These are phyloP conservation scores for Gymnorhina tibicen DNA, from an alignment of 2,113 vertebrate genomes.

Conservation along the genomic window DNA sequence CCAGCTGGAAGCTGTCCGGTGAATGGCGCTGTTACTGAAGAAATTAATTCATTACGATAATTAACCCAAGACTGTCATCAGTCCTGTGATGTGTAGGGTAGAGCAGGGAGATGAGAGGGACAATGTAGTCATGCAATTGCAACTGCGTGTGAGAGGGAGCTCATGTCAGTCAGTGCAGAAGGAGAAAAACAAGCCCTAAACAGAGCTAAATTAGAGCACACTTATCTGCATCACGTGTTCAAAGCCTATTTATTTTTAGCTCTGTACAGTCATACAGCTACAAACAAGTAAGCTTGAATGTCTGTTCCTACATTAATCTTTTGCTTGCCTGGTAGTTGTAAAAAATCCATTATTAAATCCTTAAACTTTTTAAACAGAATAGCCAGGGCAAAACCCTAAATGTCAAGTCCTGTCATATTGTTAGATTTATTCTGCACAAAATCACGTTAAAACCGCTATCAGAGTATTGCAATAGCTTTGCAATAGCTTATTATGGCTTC, in stretches of 20 bases:
- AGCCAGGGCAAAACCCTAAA: not conserved
- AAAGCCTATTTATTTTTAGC: constrained; percentile 26
- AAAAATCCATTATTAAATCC: not conserved
- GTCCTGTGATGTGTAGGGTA: not conserved
- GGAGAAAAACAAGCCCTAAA: not conserved
- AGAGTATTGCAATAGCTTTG: not conserved
- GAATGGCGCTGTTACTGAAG: not conserved
- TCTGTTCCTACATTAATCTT: not conserved
- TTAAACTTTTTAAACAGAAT: not conserved
- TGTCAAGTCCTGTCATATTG: not conserved
- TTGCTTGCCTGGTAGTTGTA: not conserved
- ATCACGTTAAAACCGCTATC: not conserved
- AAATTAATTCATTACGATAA: not conserved
- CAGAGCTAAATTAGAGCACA: constrained; percentile 8
- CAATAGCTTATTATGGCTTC: not conserved
- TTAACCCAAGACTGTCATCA: not conserved
- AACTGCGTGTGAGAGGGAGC: not conserved
- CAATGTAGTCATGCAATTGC: rapidly evolving
- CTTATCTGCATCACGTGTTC: not conserved
- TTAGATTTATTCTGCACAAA: not conserved
- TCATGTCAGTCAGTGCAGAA: not conserved
- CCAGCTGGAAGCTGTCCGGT: constrained; percentile 87
- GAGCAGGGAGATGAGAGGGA: not conserved
- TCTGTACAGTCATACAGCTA: not conserved
- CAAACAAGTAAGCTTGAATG: not conserved